These are phyloP conservation scores for Hydrophis major DNA, from an alignment of 2,797 vertebrate species.

Conservation along the genomic window DNA sequence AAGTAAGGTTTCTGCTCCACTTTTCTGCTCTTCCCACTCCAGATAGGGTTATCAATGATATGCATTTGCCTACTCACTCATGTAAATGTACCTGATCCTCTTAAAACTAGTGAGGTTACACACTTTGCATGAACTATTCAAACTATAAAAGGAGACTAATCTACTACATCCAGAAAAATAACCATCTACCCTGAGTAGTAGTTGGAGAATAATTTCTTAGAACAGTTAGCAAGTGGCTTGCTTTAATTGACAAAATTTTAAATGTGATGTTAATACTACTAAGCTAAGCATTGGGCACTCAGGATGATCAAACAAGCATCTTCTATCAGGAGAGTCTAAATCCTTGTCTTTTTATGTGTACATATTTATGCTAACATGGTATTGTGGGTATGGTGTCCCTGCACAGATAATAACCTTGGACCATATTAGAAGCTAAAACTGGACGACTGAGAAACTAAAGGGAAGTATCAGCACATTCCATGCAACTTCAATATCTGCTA, in stretches of 20 bases:
- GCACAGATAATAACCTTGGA: background rate
- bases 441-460: background rate
- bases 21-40: background rate
- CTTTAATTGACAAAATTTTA: constrained; percentile 23
- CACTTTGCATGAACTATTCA: constrained; percentile 52
- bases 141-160: constrained; percentile 49
- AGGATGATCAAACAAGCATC: background rate
- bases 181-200: constrained; percentile 53
- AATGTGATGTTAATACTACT: background rate
- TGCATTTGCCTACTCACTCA: constrained; percentile 15
- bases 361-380: background rate
- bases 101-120: constrained; percentile 54
- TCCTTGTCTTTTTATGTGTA: background rate
- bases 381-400: background rate
- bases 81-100: constrained; percentile 24
- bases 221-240: constrained; percentile 57
- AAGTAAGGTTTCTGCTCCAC: constrained; percentile 26
- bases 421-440: background rate
- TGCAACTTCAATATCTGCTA: background rate
- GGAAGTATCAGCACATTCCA: background rate
- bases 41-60: constrained; percentile 27
- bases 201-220: constrained; percentile 46
- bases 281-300: background rate
- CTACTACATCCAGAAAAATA: constrained; percentile 58
- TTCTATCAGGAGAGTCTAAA: background rate